A percentile compares a stretch with the other conserved stretches of the same genome.
phyloP scores from a whole-genome alignment of 2,797 vertebrate species.

The Gastrophryne carolinensis region DNA sequence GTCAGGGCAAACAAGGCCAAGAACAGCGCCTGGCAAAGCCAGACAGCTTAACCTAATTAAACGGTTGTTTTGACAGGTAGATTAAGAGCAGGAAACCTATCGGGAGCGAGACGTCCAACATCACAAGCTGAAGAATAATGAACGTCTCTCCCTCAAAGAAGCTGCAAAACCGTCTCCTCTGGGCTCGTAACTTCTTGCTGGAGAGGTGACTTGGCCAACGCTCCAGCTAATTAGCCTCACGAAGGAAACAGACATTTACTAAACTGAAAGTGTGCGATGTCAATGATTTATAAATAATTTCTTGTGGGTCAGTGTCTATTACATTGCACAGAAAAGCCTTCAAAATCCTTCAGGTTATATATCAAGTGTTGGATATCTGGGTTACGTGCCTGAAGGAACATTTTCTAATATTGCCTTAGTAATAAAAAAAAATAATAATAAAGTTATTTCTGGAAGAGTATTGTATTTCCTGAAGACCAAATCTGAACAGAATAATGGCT shows the following conservation, averaged over 20 bases:
- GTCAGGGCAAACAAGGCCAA: conserved; percentile 63
- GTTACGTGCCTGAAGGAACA: no score
- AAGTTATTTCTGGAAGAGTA: no score
- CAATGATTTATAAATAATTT: no score
- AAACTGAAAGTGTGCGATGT: no score
- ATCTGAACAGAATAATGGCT: no score
- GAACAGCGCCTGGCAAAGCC: conserved; percentile 67
- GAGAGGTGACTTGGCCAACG: neutral
- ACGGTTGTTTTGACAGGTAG: conserved; percentile 71
- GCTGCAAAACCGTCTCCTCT: neutral
- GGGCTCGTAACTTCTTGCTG: neutral
- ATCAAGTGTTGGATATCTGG: no score
- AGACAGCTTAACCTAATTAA: conserved; percentile 74
- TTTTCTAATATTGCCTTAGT: no score
- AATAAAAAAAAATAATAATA: no score
- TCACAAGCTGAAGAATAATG: neutral
- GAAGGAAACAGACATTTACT: neutral
- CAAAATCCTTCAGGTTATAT: no score
- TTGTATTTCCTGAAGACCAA: no score
- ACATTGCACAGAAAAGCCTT: no score
- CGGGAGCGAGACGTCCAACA: conserved; percentile 48
- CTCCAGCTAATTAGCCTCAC: neutral
- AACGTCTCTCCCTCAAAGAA: neutral
- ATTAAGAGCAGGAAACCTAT: conserved; percentile 60
- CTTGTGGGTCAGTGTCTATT: no score